Evolutionary conservation across 2,888 invertebrate species (phyloP).

Genomic region (Pterostichus niger): DNA sequence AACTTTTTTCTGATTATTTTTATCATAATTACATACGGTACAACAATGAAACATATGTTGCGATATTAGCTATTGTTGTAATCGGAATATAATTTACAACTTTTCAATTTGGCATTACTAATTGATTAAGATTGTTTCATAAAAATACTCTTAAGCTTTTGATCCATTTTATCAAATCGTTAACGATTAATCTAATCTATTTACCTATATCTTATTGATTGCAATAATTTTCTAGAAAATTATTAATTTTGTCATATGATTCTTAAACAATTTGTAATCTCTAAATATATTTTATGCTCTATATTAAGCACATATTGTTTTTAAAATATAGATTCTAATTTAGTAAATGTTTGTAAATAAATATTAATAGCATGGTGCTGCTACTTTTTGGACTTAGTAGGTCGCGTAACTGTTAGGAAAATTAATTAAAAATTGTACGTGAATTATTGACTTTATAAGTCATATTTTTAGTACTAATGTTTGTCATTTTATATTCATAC

Average conservation of each 20-base stretch:
- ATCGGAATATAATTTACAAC: background rate
- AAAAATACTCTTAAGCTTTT: background rate
- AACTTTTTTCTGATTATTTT: too few relatives aligned
- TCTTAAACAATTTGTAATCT: constrained; percentile 2
- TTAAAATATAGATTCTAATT: background rate
- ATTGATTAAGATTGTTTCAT: background rate
- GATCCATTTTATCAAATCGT: constrained; percentile 4
- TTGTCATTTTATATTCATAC: background rate
- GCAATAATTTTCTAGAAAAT: background rate
- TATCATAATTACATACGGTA: background rate
- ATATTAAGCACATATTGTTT: background rate
- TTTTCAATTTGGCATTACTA: too few relatives aligned
- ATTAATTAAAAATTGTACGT: background rate
- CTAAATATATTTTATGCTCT: background rate
- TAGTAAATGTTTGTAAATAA: constrained; percentile 5
- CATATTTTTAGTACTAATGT: background rate
- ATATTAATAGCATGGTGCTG: constrained; percentile 12
- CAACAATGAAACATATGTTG: background rate
- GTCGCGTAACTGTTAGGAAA: constrained; percentile 26
- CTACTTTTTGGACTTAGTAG: constrained; percentile 34
- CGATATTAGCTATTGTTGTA: background rate
- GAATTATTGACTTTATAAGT: background rate
- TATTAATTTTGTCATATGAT: background rate
- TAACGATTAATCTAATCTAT: background rate
- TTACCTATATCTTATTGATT: background rate